phyloP scores from a whole-genome alignment of 2,797 vertebrate genomes.

The Sparus aurata region DNA sequence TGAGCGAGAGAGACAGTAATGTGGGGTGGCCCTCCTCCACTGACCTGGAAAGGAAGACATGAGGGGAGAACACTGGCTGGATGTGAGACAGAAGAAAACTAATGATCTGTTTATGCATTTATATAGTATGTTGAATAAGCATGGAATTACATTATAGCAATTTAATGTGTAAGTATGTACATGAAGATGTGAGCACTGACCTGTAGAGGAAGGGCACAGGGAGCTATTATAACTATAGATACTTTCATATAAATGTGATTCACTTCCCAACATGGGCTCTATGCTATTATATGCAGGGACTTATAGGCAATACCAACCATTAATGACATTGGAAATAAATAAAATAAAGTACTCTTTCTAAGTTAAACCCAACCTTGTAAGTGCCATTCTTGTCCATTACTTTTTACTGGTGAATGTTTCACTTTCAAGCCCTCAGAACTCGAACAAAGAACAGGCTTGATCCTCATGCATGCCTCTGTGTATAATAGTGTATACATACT shows the following conservation, averaged over 20 bases:
- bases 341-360: not conserved
- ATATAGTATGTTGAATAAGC: conserved; percentile 35
- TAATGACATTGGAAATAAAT: conserved; percentile 18
- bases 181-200: conserved; percentile 33
- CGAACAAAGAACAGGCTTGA: conserved; percentile 24
- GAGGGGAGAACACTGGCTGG: conserved; percentile 38
- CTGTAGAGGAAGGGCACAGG: conserved; percentile 9
- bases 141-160: conserved; percentile 29
- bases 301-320: conserved; percentile 4
- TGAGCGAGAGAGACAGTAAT: conserved; percentile 53
- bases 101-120: conserved; percentile 66
- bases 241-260: conserved; percentile 9
- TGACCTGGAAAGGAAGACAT: conserved; percentile 68
- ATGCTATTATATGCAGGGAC: not conserved
- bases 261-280: conserved; percentile 1
- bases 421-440: conserved; percentile 21
- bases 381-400: conserved; percentile 3
- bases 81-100: conserved; percentile 37
- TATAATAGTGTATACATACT: conserved; percentile 31
- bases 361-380: not conserved
- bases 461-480: conserved; percentile 16
- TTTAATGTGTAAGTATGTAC: conserved; percentile 39
- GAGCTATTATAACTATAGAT: conserved; percentile 1
- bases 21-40: conserved; percentile 53
- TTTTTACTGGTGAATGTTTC: conserved; percentile 4